phyloP scores from a whole-genome alignment of 2,888 invertebrate genomes.

The Autographa pulchrina region DNA sequence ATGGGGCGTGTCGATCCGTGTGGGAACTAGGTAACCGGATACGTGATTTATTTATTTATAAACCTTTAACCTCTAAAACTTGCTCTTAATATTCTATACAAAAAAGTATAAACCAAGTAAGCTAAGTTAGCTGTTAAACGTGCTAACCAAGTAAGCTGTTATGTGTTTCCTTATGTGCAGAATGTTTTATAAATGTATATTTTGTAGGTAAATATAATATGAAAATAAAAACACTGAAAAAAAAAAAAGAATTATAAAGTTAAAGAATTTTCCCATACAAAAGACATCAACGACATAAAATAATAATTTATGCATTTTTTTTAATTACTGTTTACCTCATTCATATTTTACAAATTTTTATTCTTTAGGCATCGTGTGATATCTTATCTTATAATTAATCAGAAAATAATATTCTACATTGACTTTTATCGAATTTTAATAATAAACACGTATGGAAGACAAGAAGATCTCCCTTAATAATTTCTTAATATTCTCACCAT shows the following conservation, averaged over 20 bases:
- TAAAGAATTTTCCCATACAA: slow-evolving; percentile 24
- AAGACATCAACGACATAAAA: slow-evolving; percentile 50
- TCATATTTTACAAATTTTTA: neutral
- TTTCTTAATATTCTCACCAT: neutral
- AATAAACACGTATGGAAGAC: no score
- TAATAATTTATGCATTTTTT: neutral
- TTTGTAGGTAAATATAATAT: no score
- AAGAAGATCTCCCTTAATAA: no score
- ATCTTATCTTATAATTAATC: no score
- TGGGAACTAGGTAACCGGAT: slow-evolving; percentile 46
- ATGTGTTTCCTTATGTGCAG: neutral
- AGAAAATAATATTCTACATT: no score
- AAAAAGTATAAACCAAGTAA: slow-evolving; percentile 32
- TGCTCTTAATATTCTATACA: slow-evolving; percentile 30
- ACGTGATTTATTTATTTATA: slow-evolving; percentile 26
- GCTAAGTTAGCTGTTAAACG: no score
- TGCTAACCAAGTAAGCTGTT: slow-evolving; percentile 39
- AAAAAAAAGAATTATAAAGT: no score
- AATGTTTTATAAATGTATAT: no score
- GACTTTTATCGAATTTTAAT: no score
- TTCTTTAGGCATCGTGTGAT: neutral
- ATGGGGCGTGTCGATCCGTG: slow-evolving; percentile 25
- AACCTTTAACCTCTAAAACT: slow-evolving; percentile 53
- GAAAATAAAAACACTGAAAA: no score
- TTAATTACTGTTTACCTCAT: neutral